Percentiles rank a stretch among this genome's conserved stretches.
phyloP scores from a whole-genome alignment of 1,140 invertebrate species.

The Euborellia annulipes region DNA sequence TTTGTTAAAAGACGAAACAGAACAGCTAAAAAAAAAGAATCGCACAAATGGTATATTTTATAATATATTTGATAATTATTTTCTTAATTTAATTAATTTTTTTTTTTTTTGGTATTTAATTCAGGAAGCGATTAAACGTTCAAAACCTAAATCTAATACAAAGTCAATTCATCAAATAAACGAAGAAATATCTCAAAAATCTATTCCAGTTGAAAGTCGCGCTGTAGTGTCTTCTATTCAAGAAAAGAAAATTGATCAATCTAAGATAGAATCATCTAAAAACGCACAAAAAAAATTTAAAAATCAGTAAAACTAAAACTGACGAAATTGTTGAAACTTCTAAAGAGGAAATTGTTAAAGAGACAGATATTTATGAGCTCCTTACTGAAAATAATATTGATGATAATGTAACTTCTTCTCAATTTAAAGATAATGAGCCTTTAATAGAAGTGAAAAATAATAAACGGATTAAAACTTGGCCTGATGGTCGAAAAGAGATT shows the following conservation, averaged over 20 bases:
- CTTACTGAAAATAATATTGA: slow-evolving; percentile 7
- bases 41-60: slow-evolving; percentile 35
- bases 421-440: slow-evolving; percentile 11
- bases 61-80: slow-evolving; percentile 20
- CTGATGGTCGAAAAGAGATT: slow-evolving; percentile 50
- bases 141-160: slow-evolving; percentile 30
- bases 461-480: slow-evolving; percentile 19
- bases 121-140: too few relatives aligned
- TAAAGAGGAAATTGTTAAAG: background rate
- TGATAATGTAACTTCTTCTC: slow-evolving; percentile 1
- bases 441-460: background rate
- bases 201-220: slow-evolving; percentile 22
- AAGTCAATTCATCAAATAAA: slow-evolving; percentile 57
- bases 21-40: slow-evolving; percentile 48
- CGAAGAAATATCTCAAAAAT: slow-evolving; percentile 34
- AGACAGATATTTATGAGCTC: background rate
- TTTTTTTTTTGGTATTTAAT: too few relatives aligned
- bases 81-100: too few relatives aligned
- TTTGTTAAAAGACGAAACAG: slow-evolving; percentile 51
- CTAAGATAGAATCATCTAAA: slow-evolving; percentile 10
- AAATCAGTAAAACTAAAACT: slow-evolving; percentile 9
- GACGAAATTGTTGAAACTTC: slow-evolving; percentile 5
- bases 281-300: background rate
- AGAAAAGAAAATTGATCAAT: slow-evolving; percentile 4
- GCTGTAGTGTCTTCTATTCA: slow-evolving; percentile 30